Evolutionary conservation across 2,888 invertebrate genomes (phyloP), one percentile per base, ranked within the genome.

Genomic region (Arge pagana): DNA sequence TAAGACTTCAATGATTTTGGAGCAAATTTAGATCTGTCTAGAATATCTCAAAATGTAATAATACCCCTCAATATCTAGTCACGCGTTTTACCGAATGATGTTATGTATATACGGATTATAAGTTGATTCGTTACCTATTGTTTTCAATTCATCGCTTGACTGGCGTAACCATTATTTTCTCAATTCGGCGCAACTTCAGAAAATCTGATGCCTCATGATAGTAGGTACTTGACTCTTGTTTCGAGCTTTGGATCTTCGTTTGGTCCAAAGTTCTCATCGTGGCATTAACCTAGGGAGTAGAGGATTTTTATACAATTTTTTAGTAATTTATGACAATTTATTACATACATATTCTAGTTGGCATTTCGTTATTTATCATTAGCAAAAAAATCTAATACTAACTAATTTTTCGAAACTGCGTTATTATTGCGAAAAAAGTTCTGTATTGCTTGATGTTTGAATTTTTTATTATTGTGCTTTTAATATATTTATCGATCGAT

Each of bases 261-360:
- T 21, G 23, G n/a, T 37, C 37, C 23, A 36, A 16, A 3, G n/a
- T n/a, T 36, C 19, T 37, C 37, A 37, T 37, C 23, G 37, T 21
- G 37, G 37, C 37, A 37, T 37, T 37, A 37, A 37, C 21, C 37
- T 37, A 37, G 37, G 37, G 37, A 21, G 40, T 60, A 64, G 53
- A 42, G 53, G 53, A 66, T 66, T 66, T 66, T 66, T 64, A 66
- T 66, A 66, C 66, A 58, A 66, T 66, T 66, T 65, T 60, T 65
- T 64, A 58, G 59, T 56, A 55, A 63, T 59, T 61, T 53, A 61
- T 58, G 54, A 55, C 58, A 53, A 63, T 64, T 65, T 42, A 59
- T 62, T 65, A 63, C 56, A 59, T 56, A 58, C 59, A 60, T 50
- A 54, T 65, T 49, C 58, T 60, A 54, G 57, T 59, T 58, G 50